phyloP scores from a whole-genome alignment of 92 coral and sea anemone species.

The Plumapathes pennacea region DNA sequence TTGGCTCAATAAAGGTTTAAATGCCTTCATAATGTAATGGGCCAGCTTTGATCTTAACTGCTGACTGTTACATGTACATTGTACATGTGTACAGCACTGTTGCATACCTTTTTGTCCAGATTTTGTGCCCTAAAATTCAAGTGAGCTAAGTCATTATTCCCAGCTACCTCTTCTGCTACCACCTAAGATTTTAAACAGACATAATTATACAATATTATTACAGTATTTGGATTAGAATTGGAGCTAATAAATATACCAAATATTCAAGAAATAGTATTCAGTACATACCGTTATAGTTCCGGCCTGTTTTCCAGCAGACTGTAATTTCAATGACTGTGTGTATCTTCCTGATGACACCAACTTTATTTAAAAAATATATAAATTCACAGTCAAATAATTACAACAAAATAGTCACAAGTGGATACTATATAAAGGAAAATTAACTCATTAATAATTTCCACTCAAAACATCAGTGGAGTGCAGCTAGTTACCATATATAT shows the following conservation, averaged over 20 bases:
- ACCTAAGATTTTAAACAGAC: constrained; percentile 38
- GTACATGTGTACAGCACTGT: too few species aligned
- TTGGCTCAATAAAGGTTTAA: too few species aligned
- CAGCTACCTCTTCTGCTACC: constrained; percentile 85
- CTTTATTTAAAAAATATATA: constrained; percentile 29
- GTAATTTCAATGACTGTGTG: constrained; percentile 59
- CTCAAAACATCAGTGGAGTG: too few species aligned
- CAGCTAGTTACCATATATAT: too few species aligned
- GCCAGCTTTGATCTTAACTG: too few species aligned
- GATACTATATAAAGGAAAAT: too few species aligned
- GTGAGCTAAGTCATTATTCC: constrained; percentile 63
- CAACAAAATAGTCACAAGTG: too few species aligned
- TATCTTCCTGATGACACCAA: constrained; percentile 86
- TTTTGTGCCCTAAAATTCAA: constrained; percentile 89
- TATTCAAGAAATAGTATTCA: not conserved
- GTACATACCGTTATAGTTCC: constrained; percentile 80
- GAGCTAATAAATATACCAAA: not conserved
- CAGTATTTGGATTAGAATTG: not conserved
- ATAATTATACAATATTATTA: not conserved
- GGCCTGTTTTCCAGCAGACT: constrained; percentile 57
- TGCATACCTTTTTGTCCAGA: constrained; percentile 91
- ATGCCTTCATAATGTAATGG: too few species aligned
- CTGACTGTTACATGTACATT: too few species aligned
- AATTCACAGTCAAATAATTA: too few species aligned
- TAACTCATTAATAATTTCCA: too few species aligned